Percentiles rank a stretch among this genome's conserved stretches.
Evolutionary conservation across 1,140 invertebrate species (phyloP).

Genomic region (Popillia japonica): DNA sequence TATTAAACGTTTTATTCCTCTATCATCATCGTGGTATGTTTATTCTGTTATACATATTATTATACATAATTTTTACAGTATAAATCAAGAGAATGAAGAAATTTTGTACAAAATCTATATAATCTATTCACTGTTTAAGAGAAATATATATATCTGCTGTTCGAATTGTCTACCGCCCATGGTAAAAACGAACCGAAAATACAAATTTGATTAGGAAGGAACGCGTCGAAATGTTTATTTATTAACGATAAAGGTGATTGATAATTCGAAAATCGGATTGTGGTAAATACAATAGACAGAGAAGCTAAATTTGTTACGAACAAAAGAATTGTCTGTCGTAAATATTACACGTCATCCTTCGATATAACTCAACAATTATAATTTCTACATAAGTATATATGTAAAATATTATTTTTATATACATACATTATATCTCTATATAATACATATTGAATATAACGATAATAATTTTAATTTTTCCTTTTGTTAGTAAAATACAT

Average conservation of each 20-base stretch:
- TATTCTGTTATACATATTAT: background rate
- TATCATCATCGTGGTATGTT: background rate
- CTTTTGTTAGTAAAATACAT: slow-evolving; percentile 21
- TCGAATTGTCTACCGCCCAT: slow-evolving; percentile 24
- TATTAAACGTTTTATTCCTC: background rate
- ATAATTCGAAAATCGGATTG: background rate
- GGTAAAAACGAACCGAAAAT: too few species aligned
- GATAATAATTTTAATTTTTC: slow-evolving; percentile 4
- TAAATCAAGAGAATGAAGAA: background rate
- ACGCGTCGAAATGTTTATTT: background rate
- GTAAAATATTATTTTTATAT: slow-evolving; percentile 4
- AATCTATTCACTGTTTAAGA: background rate
- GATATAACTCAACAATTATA: background rate
- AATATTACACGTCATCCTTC: background rate
- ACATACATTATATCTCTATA: background rate
- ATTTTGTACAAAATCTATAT: background rate
- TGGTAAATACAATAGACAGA: background rate
- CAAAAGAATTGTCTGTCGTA: background rate
- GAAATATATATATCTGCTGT: background rate
- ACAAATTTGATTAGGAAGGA: background rate
- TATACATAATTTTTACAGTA: slow-evolving; percentile 2
- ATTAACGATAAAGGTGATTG: background rate
- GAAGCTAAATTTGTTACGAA: background rate
- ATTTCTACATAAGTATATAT: slow-evolving; percentile 9
- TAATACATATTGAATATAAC: background rate